These are phyloP conservation scores for Meles meles DNA, from an alignment of 2,113 vertebrate genomes.

Conservation along the genomic window DNA sequence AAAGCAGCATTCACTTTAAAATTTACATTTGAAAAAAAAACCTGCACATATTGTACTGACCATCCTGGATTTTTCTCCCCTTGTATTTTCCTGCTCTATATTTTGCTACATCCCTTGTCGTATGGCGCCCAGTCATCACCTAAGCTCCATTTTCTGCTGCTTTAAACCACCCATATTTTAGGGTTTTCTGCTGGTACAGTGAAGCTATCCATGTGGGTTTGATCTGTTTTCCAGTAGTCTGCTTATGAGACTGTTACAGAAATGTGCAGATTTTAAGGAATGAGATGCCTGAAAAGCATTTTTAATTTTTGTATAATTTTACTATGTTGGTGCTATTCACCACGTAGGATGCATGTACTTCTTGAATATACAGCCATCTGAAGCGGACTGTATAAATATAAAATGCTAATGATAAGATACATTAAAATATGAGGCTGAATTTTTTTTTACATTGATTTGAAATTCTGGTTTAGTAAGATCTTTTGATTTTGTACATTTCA, in stretches of 20 bases:
- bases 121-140: not conserved
- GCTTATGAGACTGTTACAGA: not conserved
- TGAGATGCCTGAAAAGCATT: not conserved
- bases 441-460: slow-evolving; percentile 53
- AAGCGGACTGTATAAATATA: not conserved
- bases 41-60: slow-evolving; percentile 56
- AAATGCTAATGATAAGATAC: slow-evolving; percentile 49
- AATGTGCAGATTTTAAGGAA: not conserved
- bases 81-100: not conserved
- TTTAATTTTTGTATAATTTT: slow-evolving; percentile 28
- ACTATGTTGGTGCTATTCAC: not conserved
- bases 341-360: not conserved
- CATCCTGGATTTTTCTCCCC: not conserved
- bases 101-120: not conserved
- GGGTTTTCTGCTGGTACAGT: not conserved
- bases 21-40: slow-evolving; percentile 77
- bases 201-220: not conserved
- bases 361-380: not conserved
- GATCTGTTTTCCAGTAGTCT: not conserved
- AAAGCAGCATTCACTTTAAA: slow-evolving; percentile 72
- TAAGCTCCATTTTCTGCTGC: not conserved
- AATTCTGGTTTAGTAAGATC: slow-evolving; percentile 61
- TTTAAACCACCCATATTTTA: not conserved
- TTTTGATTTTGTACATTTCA: slow-evolving; percentile 57
- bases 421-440: slow-evolving; percentile 32